phyloP scores from a whole-genome alignment of 1,140 invertebrate genomes.

The Eupristina koningsbergeri region DNA sequence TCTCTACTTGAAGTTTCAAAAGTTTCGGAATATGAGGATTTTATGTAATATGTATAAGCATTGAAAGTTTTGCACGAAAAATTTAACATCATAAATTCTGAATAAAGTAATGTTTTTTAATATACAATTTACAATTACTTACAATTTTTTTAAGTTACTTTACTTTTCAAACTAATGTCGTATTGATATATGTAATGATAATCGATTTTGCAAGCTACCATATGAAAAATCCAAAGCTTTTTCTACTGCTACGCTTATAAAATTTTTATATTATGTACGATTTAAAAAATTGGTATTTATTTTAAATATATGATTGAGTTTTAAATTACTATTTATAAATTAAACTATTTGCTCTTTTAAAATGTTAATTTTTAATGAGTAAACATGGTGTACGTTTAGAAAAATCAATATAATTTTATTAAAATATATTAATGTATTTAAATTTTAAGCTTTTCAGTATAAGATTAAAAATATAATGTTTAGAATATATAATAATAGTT shows the following conservation, averaged over 20 bases:
- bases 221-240: background rate
- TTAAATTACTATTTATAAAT: too few species aligned
- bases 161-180: background rate
- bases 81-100: background rate
- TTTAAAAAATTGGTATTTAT: too few species aligned
- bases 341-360: too few species aligned
- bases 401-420: too few species aligned
- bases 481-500: too few species aligned
- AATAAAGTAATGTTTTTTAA: conserved; percentile 2
- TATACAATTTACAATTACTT: background rate
- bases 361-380: too few species aligned
- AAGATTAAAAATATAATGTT: too few species aligned
- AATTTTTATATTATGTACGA: too few species aligned
- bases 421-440: too few species aligned
- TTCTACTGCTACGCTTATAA: background rate
- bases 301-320: too few species aligned
- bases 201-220: background rate
- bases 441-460: too few species aligned
- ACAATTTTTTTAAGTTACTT: background rate
- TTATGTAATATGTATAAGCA: conserved; percentile 9
- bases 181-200: background rate
- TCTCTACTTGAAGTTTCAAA: background rate
- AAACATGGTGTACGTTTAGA: too few species aligned
- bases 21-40: background rate
- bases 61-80: background rate